Evolutionary conservation across 2,888 invertebrate genomes (phyloP), one percentile per base, ranked within the genome.

Genomic region (Myopa testacea): DNA sequence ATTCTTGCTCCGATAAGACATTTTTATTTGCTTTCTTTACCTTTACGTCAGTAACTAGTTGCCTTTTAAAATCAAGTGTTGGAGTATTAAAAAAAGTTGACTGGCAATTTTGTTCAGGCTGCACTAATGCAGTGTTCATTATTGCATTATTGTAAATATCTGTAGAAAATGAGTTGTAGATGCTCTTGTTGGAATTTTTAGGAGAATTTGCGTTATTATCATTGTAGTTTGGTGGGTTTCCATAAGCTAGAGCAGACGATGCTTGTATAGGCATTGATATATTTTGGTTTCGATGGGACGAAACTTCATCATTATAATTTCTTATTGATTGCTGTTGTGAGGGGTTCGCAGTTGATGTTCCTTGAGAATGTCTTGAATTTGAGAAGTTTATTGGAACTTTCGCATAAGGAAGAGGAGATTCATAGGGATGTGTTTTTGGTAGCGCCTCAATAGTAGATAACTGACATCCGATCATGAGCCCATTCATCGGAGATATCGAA

Each of bases 161-260:
- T 37, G 82, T 63, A 68, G 83, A 80, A 71, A 84, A 75, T 78
- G 83, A 79, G 74, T 78, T 82, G 37, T 78, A 80, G 12, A 79
- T 69, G 60, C 70, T 52, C 50, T 81, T 81, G 70, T 60, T 78
- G 26, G 80, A 65, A 38, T 71, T 81, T 38, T 55, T 74, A 55
- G 78, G 50, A 34, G 52, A 60, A 45, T 71, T 80, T 26, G 62
- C 78, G 81, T 76, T 78, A 69, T 73, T 80, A 68, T 72, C 72
- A 10, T 67, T 63, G 74, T 70, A 84, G 80, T 82, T 86, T 84
- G 86, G 86, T 85, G 85, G 86, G 85, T 86, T 84, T 16, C 75
- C 82, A 82, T 79, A 45, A 76, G 79, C 38, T 77, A 81, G 19
- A 67, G 79, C 70, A 77, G 80, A 50, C 67, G 82, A 37, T 68